Percentiles rank a stretch among this genome's conserved stretches.
These are phyloP conservation scores for Heliconius sara DNA, from an alignment of 2,888 invertebrate genomes.

Conservation along the genomic window DNA sequence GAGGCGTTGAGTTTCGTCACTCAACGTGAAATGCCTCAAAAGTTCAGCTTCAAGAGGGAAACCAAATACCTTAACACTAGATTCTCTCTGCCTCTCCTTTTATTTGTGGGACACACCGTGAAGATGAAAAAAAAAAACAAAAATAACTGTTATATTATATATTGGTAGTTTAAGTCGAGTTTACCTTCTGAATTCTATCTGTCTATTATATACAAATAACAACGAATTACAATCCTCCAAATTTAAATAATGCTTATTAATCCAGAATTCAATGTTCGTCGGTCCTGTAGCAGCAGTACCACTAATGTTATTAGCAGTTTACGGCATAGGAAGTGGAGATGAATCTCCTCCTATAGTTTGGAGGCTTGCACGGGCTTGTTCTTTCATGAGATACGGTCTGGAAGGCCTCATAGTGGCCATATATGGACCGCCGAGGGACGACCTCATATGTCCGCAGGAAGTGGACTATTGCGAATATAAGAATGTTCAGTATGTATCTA, in stretches of 20 bases:
- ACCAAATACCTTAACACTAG: too few species aligned
- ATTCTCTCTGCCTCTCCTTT: too few species aligned
- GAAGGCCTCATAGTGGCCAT: slow-evolving; percentile 92
- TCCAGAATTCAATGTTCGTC: slow-evolving; percentile 93
- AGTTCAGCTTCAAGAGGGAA: not conserved
- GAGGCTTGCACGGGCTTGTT: slow-evolving; percentile 90
- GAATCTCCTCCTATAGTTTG: slow-evolving; percentile 89
- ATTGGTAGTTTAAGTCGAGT: too few species aligned
- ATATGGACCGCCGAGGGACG: slow-evolving; percentile 89
- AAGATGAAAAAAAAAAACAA: too few species aligned
- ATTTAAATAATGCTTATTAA: slow-evolving; percentile 42
- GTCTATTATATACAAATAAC: too few species aligned
- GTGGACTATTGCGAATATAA: slow-evolving; percentile 90
- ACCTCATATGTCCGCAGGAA: slow-evolving; percentile 88
- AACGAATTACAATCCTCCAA: too few species aligned
- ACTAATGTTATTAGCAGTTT: slow-evolving; percentile 93
- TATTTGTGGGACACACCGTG: too few species aligned
- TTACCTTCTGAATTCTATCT: too few species aligned
- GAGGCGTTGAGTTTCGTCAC: too few species aligned
- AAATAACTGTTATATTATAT: too few species aligned
- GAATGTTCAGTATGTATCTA: slow-evolving; percentile 81
- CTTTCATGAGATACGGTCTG: slow-evolving; percentile 91
- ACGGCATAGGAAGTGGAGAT: slow-evolving; percentile 93
- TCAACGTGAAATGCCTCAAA: not conserved
- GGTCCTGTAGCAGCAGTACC: slow-evolving; percentile 95